phyloP scores from a whole-genome alignment of 2,888 invertebrate genomes.

The Pterostichus madidus region DNA sequence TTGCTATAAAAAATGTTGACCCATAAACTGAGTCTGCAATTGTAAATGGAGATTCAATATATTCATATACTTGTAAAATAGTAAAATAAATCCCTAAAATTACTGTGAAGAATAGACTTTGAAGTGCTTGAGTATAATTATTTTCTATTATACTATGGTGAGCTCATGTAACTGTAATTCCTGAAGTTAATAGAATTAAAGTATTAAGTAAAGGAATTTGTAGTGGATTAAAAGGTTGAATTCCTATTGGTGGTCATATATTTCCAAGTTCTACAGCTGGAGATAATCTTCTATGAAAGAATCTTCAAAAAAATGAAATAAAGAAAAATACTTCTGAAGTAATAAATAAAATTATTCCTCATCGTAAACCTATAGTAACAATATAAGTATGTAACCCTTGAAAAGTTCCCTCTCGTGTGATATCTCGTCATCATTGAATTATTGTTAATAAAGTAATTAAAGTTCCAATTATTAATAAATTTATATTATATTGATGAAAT shows the following conservation, averaged over 20 bases:
- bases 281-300: constrained; percentile 78
- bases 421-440: constrained; percentile 86
- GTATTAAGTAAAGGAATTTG: constrained; percentile 85
- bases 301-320: constrained; percentile 81
- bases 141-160: constrained; percentile 78
- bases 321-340: constrained; percentile 84
- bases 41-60: constrained; percentile 80
- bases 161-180: constrained; percentile 82
- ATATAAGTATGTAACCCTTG: constrained; percentile 83
- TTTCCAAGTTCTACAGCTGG: constrained; percentile 79
- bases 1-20: constrained; percentile 83
- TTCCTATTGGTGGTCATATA: constrained; percentile 81
- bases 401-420: constrained; percentile 83
- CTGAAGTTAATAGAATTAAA: constrained; percentile 83
- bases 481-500: constrained; percentile 80
- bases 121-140: constrained; percentile 75
- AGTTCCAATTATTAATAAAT: constrained; percentile 79
- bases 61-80: constrained; percentile 83
- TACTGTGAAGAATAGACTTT: constrained; percentile 78
- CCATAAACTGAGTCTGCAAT: constrained; percentile 82
- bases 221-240: constrained; percentile 82
- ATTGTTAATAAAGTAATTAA: constrained; percentile 78
- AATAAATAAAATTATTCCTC: constrained; percentile 88
- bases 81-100: constrained; percentile 82
- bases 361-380: constrained; percentile 81